phyloP scores from a whole-genome alignment of 1,140 invertebrate genomes.

The Ganaspis sp. region DNA sequence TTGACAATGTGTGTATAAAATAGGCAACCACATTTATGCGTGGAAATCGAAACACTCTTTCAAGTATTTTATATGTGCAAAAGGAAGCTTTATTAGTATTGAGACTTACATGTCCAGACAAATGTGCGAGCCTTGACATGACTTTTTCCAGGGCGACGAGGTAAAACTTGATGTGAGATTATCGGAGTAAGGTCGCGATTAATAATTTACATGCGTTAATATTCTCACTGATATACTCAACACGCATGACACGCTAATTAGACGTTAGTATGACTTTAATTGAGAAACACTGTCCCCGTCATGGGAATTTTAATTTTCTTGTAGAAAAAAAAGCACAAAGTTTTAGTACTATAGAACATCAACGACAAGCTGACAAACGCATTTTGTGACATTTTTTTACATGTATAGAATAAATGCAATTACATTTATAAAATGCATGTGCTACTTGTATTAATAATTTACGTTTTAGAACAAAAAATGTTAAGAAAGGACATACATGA shows the following conservation, averaged over 20 bases:
- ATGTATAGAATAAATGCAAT: too few species aligned
- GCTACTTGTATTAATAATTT: too few species aligned
- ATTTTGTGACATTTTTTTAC: too few species aligned
- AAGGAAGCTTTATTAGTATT: constrained; percentile 1
- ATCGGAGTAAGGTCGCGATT: constrained; percentile 20
- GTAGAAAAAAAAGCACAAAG: too few species aligned
- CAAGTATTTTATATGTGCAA: background rate
- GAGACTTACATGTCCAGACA: constrained; percentile 16
- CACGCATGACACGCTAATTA: constrained; percentile 17
- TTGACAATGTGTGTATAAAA: background rate
- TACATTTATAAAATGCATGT: too few species aligned
- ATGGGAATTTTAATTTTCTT: background rate
- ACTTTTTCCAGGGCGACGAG: constrained; percentile 14
- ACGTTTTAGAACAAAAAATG: too few species aligned
- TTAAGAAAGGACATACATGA: too few species aligned
- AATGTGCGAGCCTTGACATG: constrained; percentile 7
- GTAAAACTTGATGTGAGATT: constrained; percentile 22
- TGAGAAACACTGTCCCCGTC: background rate
- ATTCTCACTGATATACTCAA: constrained; percentile 21
- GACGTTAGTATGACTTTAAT: background rate
- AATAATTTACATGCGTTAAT: constrained; percentile 15
- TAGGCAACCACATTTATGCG: background rate
- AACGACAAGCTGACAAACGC: too few species aligned
- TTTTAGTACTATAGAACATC: too few species aligned
- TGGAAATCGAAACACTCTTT: background rate